These are phyloP conservation scores for Micrasema minimum DNA, from an alignment of 1,140 invertebrate species.

Conservation along the genomic window DNA sequence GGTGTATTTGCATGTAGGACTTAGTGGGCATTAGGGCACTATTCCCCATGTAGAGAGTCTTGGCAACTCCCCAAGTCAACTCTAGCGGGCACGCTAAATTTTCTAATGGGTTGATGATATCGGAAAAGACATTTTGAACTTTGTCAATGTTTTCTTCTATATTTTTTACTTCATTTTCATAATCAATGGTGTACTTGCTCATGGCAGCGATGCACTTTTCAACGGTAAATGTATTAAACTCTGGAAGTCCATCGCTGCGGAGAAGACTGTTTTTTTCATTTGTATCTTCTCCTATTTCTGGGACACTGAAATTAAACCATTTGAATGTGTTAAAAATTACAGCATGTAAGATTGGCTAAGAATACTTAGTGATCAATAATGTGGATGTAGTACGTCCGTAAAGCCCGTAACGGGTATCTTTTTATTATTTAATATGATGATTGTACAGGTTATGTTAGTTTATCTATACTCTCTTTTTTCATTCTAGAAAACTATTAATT, in stretches of 20 bases:
- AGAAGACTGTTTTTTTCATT: conserved; percentile 78
- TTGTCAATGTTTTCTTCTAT: conserved; percentile 69
- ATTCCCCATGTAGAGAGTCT: conserved; percentile 84
- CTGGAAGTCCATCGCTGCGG: conserved; percentile 77
- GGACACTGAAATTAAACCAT: conserved; percentile 74
- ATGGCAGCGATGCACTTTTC: conserved; percentile 85
- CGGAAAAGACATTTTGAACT: conserved; percentile 73
- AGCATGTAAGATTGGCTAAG: too few relatives aligned
- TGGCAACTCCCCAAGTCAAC: conserved; percentile 87
- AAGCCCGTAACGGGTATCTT: too few relatives aligned
- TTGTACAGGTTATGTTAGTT: too few relatives aligned
- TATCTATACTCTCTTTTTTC: too few relatives aligned
- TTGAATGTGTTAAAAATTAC: conserved; percentile 21
- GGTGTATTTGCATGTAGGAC: conserved; percentile 79
- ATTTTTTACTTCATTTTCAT: conserved; percentile 79
- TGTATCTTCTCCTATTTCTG: conserved; percentile 88
- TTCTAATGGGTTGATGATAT: conserved; percentile 84
- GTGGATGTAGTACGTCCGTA: too few relatives aligned
- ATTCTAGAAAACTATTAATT: too few relatives aligned
- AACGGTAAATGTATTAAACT: conserved; percentile 83
- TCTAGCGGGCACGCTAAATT: conserved; percentile 77
- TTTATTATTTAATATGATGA: too few relatives aligned
- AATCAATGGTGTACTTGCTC: conserved; percentile 83
- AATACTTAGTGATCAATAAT: too few relatives aligned
- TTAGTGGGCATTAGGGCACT: conserved; percentile 81